Evolutionary conservation across 2,888 invertebrate species (phyloP).

Genomic region (Electrophaes corylata): DNA sequence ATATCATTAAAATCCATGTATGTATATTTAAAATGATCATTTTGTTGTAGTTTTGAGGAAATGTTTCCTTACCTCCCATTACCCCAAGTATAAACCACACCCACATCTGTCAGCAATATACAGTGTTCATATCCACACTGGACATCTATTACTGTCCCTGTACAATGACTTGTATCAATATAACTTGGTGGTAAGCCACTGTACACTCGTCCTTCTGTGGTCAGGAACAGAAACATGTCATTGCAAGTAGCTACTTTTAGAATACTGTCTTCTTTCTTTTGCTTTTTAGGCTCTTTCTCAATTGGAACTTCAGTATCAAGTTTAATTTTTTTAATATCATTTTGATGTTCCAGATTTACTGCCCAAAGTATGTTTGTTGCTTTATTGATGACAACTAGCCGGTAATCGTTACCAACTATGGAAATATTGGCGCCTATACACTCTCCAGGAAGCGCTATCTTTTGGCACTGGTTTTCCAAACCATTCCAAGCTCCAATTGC

Average conservation of each 20-base stretch:
- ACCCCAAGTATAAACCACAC: slow-evolving; percentile 92
- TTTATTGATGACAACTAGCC: slow-evolving; percentile 52
- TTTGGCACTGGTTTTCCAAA: slow-evolving; percentile 50
- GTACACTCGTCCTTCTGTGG: slow-evolving; percentile 75
- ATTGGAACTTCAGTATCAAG: slow-evolving; percentile 52
- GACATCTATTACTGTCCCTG: slow-evolving; percentile 84
- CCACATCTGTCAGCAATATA: slow-evolving; percentile 87
- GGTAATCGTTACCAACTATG: slow-evolving; percentile 66
- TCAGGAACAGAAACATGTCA: slow-evolving; percentile 59
- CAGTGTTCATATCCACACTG: slow-evolving; percentile 93
- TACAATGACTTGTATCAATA: slow-evolving; percentile 80
- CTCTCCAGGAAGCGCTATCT: slow-evolving; percentile 55
- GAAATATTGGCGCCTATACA: slow-evolving; percentile 41
- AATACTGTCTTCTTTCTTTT: slow-evolving; percentile 46
- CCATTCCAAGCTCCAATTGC: slow-evolving; percentile 63
- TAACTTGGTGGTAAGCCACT: slow-evolving; percentile 84
- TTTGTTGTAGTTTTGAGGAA: neutral
- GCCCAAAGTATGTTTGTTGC: slow-evolving; percentile 53
- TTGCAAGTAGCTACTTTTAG: slow-evolving; percentile 54
- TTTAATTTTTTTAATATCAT: slow-evolving; percentile 48
- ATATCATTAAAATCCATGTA: neutral
- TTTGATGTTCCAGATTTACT: slow-evolving; percentile 51
- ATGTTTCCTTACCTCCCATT: slow-evolving; percentile 87
- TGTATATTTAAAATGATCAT: too few species aligned
- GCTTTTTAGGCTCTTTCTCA: slow-evolving; percentile 46